Conservation (phyloP, 1,140 invertebrate species). For the Neotoxoptera formosana region DNA sequence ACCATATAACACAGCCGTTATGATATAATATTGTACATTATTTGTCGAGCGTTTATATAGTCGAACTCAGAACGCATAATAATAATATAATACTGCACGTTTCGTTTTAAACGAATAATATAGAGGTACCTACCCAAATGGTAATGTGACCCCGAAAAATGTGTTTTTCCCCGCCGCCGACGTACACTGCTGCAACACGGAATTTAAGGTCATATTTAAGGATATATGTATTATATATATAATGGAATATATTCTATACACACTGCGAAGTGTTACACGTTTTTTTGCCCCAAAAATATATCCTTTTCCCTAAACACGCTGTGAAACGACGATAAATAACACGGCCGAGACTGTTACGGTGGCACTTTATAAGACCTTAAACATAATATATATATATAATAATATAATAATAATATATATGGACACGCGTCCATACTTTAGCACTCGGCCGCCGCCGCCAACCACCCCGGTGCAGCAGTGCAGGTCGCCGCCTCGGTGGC, state of each 20-base stretch:
- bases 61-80: no score
- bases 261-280: not conserved
- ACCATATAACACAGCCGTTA: no score
- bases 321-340: constrained; percentile 37
- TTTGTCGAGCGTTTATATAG: no score
- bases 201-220: not conserved
- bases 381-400: no score
- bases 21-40: no score
- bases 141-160: not conserved
- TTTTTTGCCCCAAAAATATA: not conserved
- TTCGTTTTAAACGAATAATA: not conserved
- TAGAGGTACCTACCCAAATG: no score
- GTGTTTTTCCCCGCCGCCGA: not conserved
- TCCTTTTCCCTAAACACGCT: constrained; percentile 35
- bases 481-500: not conserved
- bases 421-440: not conserved
- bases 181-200: no score
- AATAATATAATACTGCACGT: not conserved
- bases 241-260: no score
- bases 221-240: not conserved
- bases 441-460: not conserved
- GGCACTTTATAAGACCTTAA: not conserved
- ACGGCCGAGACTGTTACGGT: not conserved
- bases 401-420: not conserved
- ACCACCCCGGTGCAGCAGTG: constrained; percentile 8